A percentile compares a stretch with the other conserved stretches of the same genome.
These are phyloP conservation scores for Papilio polyxenes DNA, from an alignment of 1,140 invertebrate genomes.

Conservation along the genomic window DNA sequence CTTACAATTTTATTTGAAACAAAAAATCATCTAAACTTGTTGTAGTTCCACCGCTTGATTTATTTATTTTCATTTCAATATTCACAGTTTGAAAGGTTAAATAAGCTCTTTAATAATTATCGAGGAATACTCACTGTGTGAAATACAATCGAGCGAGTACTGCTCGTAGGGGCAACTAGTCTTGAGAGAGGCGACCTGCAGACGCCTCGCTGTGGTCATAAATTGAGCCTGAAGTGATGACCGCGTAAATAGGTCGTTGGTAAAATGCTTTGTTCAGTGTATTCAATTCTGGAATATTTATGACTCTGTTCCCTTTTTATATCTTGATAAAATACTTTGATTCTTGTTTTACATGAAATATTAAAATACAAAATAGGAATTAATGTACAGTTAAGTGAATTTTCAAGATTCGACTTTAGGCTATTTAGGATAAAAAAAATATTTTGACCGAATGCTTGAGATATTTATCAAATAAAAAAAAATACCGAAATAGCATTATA, in stretches of 20 bases:
- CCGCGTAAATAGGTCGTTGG: slow-evolving; percentile 33
- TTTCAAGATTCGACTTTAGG: background rate
- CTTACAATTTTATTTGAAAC: no score
- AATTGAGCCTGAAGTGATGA: slow-evolving; percentile 30
- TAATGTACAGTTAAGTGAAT: no score
- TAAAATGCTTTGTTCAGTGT: slow-evolving; percentile 16
- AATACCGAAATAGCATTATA: background rate
- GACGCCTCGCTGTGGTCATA: slow-evolving; percentile 34
- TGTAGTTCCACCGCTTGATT: no score
- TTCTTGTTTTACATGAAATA: background rate
- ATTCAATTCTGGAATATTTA: slow-evolving; percentile 17
- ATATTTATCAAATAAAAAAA: background rate
- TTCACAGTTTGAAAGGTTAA: background rate
- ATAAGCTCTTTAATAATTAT: background rate
- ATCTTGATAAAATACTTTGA: background rate
- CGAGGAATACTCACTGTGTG: background rate
- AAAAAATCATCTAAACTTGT: background rate
- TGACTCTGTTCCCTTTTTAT: background rate
- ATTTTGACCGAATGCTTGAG: background rate
- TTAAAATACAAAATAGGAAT: no score
- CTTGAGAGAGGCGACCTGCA: slow-evolving; percentile 16
- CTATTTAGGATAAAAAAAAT: background rate
- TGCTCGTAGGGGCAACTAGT: slow-evolving; percentile 28
- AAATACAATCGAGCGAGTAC: background rate
- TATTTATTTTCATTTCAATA: no score